Conservation (phyloP, 2,113 vertebrate genomes). For the Lucifuga dentata region DNA sequence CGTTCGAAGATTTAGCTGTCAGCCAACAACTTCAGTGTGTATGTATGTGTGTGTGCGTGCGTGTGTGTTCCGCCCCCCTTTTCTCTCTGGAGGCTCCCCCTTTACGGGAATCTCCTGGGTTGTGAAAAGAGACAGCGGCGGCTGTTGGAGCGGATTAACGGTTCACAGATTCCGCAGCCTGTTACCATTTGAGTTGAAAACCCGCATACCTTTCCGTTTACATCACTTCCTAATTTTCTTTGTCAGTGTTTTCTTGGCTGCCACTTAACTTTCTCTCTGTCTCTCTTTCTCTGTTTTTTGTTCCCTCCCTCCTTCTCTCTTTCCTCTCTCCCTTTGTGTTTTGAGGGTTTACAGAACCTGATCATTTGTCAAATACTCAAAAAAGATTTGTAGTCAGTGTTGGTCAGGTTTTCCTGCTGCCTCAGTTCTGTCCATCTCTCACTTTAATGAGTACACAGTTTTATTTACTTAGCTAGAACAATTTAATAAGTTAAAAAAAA, state of each 20-base stretch:
- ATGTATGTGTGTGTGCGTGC: constrained; percentile 17
- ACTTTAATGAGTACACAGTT: neutral
- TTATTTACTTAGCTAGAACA: no score
- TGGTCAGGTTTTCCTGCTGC: neutral
- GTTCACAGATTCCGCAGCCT: constrained; percentile 65
- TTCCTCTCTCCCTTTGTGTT: neutral
- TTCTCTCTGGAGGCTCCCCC: constrained; percentile 3
- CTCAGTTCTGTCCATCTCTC: neutral
- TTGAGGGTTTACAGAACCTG: constrained; percentile 33
- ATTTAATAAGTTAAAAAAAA: no score
- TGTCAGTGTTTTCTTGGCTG: constrained; percentile 45
- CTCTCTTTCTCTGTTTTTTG: constrained; percentile 11
- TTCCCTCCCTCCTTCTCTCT: neutral
- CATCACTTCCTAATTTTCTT: constrained; percentile 71
- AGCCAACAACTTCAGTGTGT: constrained; percentile 55
- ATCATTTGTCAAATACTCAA: neutral
- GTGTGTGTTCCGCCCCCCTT: constrained; percentile 52
- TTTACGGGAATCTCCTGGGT: constrained; percentile 62
- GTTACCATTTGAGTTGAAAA: constrained; percentile 26
- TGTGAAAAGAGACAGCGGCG: constrained; percentile 38
- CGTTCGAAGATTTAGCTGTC: constrained; percentile 21
- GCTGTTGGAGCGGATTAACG: constrained; percentile 56
- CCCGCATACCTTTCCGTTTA: constrained; percentile 83
- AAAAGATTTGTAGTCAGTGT: neutral
- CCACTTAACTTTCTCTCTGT: constrained; percentile 13